phyloP scores from a whole-genome alignment of 2,888 invertebrate species.

The Ormyrus nitidulus region DNA sequence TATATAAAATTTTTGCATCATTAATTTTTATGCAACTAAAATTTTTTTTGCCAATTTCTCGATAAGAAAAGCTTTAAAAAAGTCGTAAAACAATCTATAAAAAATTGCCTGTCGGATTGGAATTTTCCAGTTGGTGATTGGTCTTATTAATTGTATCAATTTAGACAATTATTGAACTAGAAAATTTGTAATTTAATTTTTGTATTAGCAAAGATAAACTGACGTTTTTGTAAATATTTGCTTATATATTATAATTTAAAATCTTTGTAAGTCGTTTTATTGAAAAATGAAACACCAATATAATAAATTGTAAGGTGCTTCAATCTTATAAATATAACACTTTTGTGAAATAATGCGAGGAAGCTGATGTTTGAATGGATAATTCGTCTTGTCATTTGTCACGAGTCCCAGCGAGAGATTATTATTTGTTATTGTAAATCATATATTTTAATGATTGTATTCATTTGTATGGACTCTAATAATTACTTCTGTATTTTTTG shows the following conservation, averaged over 20 bases:
- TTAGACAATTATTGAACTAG: conserved; percentile 30
- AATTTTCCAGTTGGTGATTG: conserved; percentile 30
- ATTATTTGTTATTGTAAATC: conserved; percentile 35
- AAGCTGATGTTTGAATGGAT: conserved; percentile 27
- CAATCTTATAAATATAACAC: conserved; percentile 24
- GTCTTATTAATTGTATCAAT: conserved; percentile 26
- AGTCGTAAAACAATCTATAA: neutral
- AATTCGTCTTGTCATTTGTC: conserved; percentile 35
- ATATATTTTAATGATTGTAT: conserved; percentile 28
- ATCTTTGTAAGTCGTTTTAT: conserved; percentile 48
- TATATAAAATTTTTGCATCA: conserved; percentile 21
- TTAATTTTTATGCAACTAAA: neutral
- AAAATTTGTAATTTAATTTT: conserved; percentile 43
- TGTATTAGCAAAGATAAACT: conserved; percentile 9
- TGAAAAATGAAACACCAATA: conserved; percentile 39
- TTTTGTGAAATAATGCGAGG: conserved; percentile 15
- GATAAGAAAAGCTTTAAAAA: neutral
- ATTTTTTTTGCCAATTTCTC: neutral
- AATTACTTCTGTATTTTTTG: conserved; percentile 46
- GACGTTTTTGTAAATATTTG: conserved; percentile 52
- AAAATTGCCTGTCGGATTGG: conserved; percentile 1
- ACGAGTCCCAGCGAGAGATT: conserved; percentile 29
- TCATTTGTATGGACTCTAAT: conserved; percentile 29
- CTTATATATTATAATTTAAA: conserved; percentile 36
- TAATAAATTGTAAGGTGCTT: conserved; percentile 36